Conservation (phyloP, 2,888 invertebrate genomes). For the Leptinotarsa juncta region DNA sequence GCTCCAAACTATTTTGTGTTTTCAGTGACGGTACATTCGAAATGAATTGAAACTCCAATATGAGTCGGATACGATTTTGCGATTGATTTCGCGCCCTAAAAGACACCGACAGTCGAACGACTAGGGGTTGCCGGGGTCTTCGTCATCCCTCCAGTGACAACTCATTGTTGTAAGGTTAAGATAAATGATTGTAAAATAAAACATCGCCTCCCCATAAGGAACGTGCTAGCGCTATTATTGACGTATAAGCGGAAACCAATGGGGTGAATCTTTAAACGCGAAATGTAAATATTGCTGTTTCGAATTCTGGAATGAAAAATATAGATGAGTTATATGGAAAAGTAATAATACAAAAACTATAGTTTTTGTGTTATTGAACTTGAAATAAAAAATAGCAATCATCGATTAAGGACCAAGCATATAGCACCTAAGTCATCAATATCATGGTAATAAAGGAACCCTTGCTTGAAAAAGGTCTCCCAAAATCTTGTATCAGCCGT, state of each 20-base stretch:
- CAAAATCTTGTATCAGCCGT: too few species aligned
- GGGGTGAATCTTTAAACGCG: constrained; percentile 59
- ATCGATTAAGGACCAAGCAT: too few species aligned
- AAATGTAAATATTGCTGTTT: constrained; percentile 53
- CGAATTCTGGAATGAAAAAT: constrained; percentile 30
- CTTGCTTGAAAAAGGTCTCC: too few species aligned
- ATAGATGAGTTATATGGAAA: too few species aligned
- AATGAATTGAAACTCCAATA: background rate
- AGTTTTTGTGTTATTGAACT: too few species aligned
- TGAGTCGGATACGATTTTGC: background rate
- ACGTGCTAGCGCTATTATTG: constrained; percentile 60
- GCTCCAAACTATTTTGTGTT: too few species aligned
- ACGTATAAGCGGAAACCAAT: constrained; percentile 61
- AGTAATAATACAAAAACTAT: too few species aligned
- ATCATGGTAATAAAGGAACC: too few species aligned
- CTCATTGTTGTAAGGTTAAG: constrained; percentile 65
- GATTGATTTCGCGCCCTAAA: constrained; percentile 11
- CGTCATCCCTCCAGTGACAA: constrained; percentile 60
- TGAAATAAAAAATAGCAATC: too few species aligned
- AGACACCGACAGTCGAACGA: background rate
- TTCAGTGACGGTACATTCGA: background rate
- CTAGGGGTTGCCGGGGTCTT: background rate
- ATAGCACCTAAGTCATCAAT: too few species aligned
- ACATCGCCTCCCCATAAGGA: constrained; percentile 55
- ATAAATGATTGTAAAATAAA: constrained; percentile 66